Evolutionary conservation across 2,888 invertebrate genomes (phyloP).

Genomic region (Brachyptera risi): DNA sequence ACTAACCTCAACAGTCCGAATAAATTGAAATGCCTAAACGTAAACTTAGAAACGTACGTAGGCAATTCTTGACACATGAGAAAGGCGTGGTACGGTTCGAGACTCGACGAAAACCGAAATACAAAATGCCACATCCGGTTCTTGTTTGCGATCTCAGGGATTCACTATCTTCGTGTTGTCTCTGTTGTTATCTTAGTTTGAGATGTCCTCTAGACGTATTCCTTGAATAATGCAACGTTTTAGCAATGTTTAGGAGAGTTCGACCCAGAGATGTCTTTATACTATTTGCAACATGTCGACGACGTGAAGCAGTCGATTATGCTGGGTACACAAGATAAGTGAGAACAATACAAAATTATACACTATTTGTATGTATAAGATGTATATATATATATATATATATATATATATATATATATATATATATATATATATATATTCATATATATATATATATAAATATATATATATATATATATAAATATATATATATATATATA

Average conservation of each 20-base stretch:
- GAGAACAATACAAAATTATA: slow-evolving; percentile 13
- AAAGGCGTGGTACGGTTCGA: too few species aligned
- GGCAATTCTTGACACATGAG: background rate
- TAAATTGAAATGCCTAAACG: background rate
- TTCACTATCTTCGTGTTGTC: background rate
- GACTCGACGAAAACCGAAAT: background rate
- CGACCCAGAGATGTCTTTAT: too few species aligned
- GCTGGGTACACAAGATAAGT: slow-evolving; percentile 12
- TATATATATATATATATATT: too few species aligned
- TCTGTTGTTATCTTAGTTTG: background rate
- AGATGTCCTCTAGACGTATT: background rate
- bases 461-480: too few species aligned
- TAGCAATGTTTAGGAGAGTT: too few species aligned
- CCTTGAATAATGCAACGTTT: slow-evolving; percentile 5
- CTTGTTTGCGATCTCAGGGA: background rate
- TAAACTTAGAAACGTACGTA: background rate
- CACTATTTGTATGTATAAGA: slow-evolving; percentile 12
- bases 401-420: too few species aligned
- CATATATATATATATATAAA: too few species aligned
- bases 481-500: too few species aligned
- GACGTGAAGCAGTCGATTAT: background rate
- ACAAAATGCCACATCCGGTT: slow-evolving; percentile 2
- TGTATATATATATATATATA: too few species aligned
- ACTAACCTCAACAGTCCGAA: slow-evolving; percentile 4
- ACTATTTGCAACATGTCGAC: too few species aligned